Conservation (phyloP, 1,140 invertebrate species). For the Rhopalosiphum maidis region DNA sequence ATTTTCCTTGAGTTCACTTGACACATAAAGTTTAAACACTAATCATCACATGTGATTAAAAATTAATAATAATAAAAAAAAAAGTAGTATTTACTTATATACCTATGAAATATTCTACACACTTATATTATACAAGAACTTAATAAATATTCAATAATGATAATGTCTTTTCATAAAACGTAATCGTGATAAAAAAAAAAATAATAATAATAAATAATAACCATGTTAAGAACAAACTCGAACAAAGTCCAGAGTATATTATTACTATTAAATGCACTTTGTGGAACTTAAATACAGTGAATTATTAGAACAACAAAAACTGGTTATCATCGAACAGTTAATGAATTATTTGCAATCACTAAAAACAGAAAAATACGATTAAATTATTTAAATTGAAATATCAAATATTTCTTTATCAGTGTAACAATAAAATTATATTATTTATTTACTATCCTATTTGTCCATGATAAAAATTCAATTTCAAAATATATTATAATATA, state of each 20-base stretch:
- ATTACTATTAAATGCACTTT: background rate
- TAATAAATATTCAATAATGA: background rate
- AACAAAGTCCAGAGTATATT: background rate
- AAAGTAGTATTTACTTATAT: background rate
- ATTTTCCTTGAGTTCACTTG: background rate
- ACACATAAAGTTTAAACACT: background rate
- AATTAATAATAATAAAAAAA: background rate
- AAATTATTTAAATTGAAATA: slow-evolving; percentile 12
- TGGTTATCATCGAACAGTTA: slow-evolving; percentile 19
- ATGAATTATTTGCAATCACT: background rate
- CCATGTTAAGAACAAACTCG: slow-evolving; percentile 1
- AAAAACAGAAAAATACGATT: background rate
- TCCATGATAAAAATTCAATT: background rate
- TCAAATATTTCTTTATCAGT: background rate
- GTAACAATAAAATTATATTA: background rate
- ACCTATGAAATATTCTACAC: background rate
- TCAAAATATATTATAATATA: background rate
- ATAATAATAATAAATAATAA: background rate
- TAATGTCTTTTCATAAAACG: background rate
- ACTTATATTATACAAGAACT: background rate
- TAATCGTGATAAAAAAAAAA: background rate
- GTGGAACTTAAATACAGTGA: background rate
- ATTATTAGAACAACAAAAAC: slow-evolving; percentile 30
- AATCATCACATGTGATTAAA: background rate
- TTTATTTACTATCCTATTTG: background rate